Evolutionary conservation across 2,113 vertebrate species (phyloP), one percentile per base, ranked within the genome.

Genomic region (Corvus moneduloides): DNA sequence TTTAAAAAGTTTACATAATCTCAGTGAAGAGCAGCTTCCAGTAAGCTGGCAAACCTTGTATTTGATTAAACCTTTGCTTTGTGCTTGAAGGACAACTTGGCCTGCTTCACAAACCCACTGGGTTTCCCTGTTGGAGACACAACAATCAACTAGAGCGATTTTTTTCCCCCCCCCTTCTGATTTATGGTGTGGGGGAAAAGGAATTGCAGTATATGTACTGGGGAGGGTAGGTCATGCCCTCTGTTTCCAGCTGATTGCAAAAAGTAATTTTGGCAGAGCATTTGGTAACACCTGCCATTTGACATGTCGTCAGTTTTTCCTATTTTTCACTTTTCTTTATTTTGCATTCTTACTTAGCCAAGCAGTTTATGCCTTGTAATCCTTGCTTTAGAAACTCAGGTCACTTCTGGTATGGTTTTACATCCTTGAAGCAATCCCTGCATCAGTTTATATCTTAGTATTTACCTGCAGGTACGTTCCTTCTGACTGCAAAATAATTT

Each of bases 1-100:
- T 96, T 75, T 54, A 35, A 90, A 93, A 91, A 94, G 82, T 95
- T 92, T 61, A 68, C 1, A 8, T 96, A 81, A 94, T 95, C 64
- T 94, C 72, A 61, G 17, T 20, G 68, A 90, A 43, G 79, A 92
- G 85, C 14, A 4, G 49, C 62, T 93, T 87, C 90, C 2, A 2
- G 79, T 93, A 78, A 90, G 68, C 79, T 88, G 89, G 56, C 88
- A 75, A 86, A 82, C 93, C 88, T 90, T 92, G 49, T 87, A 18
- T 87, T 84, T 87, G 69, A 89, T 87, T 87, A 92, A 93, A 90
- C 49, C 69, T 83, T 87, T 58, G 37, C 83, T 74, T 94, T 10
- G 1, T 66, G n/a, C 84, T 78, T 87, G 86, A 96, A 91, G 85
- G 86, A 68, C 89, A 84, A 56, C 69, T 89, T 93, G 90, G 52